phyloP scores from a whole-genome alignment of 2,888 invertebrate species.

The Megamerina dolium region DNA sequence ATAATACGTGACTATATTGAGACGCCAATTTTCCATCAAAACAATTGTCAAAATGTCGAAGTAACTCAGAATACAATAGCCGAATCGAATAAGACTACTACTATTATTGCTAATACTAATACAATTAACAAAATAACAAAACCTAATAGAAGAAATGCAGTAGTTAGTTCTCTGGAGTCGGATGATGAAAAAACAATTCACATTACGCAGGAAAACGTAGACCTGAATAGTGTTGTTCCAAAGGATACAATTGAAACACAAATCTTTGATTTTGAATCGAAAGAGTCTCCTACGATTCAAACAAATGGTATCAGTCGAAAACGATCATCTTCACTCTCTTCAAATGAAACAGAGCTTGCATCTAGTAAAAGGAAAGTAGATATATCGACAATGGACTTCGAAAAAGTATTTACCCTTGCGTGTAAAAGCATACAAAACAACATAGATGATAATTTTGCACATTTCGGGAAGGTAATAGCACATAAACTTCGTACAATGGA shows the following conservation, averaged over 20 bases:
- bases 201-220: background rate
- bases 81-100: background rate
- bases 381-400: conserved; percentile 40
- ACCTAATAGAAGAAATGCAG: background rate
- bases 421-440: conserved; percentile 40
- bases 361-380: conserved; percentile 39
- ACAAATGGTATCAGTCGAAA: conserved; percentile 24
- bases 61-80: background rate
- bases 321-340: conserved; percentile 35
- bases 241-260: conserved; percentile 4
- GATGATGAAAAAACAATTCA: background rate
- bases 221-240: conserved; percentile 1
- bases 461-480: conserved; percentile 46
- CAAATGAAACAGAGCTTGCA: conserved; percentile 31
- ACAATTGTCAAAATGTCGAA: background rate
- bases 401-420: conserved; percentile 40
- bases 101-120: background rate
- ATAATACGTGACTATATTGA: background rate
- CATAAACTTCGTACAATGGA: conserved; percentile 47
- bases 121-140: no score
- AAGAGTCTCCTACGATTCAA: background rate
- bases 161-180: background rate
- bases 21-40: background rate
- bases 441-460: conserved; percentile 40
- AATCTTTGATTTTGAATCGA: conserved; percentile 8